Base-by-base conservation (phyloP, 2,797 vertebrate genomes). In the Pteropus rufus region DNA sequence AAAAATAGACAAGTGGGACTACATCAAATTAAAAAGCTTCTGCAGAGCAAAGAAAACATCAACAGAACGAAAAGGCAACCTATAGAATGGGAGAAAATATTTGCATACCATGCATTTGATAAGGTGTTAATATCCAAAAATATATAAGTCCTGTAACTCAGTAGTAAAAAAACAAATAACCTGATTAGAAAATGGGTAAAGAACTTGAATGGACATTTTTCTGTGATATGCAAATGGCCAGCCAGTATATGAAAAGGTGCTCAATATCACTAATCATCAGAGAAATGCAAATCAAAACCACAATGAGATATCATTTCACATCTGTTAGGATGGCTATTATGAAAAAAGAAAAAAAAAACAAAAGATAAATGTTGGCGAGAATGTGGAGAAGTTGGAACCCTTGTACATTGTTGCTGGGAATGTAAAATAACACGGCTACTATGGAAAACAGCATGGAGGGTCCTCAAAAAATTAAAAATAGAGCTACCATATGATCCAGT, bases 391-490 rank as follows among this genome's bases (percentile, higher is more conserved):
- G 67, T 18, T 56, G 39, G 64, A 83, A 83, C 16, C 16, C 26
- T 86, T 39, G 31, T 23, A 34, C 26, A 36, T 8, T 80, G 36
- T 56, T 54, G n/a, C 36, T 80, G 72, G 79, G 39, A 62, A 83
- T 10, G 70, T 64, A 83, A 96, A 83, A 64, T 26, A 26, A 29
- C 90, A 24, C 2, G 46, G 41, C 56, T 77, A 26, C 82, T 84
- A 76, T n/a, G 41, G 46, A 89, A 94, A 80, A 72, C 26, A n/a
- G 56, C 72, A 93, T 15, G 49, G 29, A 77, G 26, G 7, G 44
- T 77, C 65, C 62, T 82, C 31, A 52, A 54, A 93, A 88, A 49
- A 65, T 91, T 89, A 95, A 81, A 93, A 85, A 85, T 44, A 69
- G 19, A 90, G 44, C n/a, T 46, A 76, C 26, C 24, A 24, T 65